Percentiles rank a stretch among this genome's conserved stretches.
phyloP scores from a whole-genome alignment of 2,888 invertebrate genomes.

The Ormyrus rosae region DNA sequence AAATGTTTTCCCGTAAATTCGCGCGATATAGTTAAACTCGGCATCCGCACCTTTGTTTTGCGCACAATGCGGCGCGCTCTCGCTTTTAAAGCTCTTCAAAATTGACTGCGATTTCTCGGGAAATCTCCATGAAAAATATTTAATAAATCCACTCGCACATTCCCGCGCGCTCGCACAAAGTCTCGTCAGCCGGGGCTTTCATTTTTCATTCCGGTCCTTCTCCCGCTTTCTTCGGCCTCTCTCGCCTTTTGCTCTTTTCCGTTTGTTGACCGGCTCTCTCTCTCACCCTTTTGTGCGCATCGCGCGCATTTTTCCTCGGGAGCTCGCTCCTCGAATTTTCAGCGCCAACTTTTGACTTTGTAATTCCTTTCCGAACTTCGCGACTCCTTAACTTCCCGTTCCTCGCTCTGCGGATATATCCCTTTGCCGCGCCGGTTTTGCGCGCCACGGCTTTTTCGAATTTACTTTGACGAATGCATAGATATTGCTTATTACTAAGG shows the following conservation, averaged over 20 bases:
- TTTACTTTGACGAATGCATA: too few relatives aligned
- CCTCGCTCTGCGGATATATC: too few relatives aligned
- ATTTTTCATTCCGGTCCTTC: not conserved
- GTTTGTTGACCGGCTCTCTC: conserved; percentile 25
- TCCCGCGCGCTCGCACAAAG: not conserved
- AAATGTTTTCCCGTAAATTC: too few relatives aligned
- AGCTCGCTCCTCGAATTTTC: conserved; percentile 7
- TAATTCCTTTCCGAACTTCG: conserved; percentile 33
- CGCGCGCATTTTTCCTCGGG: conserved; percentile 9
- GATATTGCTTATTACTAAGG: too few relatives aligned
- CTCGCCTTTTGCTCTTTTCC: not conserved
- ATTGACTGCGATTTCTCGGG: not conserved
- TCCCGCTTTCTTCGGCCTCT: not conserved
- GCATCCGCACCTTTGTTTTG: too few relatives aligned
- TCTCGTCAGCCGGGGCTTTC: not conserved
- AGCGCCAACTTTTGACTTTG: conserved; percentile 37
- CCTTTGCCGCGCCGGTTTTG: too few relatives aligned
- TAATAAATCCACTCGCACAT: conserved; percentile 22
- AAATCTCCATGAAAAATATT: conserved; percentile 5
- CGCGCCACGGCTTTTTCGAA: too few relatives aligned
- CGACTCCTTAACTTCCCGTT: not conserved
- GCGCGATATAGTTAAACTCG: too few relatives aligned
- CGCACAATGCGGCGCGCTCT: too few relatives aligned
- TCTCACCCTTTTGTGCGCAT: conserved; percentile 18
- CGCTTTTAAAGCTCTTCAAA: too few relatives aligned